Percentiles rank a stretch among this genome's conserved stretches.
Evolutionary conservation across 2,113 vertebrate species (phyloP).

Genomic region (Apistogramma diplotaenia): DNA sequence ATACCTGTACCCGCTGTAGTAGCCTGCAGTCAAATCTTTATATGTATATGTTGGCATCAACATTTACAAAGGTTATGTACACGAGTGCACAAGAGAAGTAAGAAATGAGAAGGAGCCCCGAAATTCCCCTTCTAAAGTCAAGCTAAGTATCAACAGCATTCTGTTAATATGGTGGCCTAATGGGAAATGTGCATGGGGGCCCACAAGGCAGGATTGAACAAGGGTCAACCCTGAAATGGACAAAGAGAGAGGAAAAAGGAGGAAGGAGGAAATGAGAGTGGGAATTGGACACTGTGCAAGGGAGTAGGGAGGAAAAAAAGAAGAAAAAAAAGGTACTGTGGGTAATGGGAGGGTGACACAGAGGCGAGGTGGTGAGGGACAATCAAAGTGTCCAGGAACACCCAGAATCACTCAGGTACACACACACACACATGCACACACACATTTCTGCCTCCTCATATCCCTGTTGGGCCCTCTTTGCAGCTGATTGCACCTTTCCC

Average conservation of each 20-base stretch:
- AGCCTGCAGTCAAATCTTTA: too few species aligned
- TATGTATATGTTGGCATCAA: not conserved
- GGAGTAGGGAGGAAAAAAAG: not conserved
- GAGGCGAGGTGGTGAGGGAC: slow-evolving; percentile 16
- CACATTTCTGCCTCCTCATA: slow-evolving; percentile 23
- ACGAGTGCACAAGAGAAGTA: slow-evolving; percentile 14
- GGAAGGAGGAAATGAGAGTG: slow-evolving; percentile 29
- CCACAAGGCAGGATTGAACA: slow-evolving; percentile 56
- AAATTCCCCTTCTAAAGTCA: slow-evolving; percentile 42
- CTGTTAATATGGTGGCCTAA: slow-evolving; percentile 64
- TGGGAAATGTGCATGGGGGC: slow-evolving; percentile 67
- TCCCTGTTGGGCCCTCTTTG: slow-evolving; percentile 40
- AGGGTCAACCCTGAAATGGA: slow-evolving; percentile 41
- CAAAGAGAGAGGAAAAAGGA: not conserved
- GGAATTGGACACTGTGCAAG: slow-evolving; percentile 3
- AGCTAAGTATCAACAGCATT: slow-evolving; percentile 61
- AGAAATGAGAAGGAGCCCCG: slow-evolving; percentile 54
- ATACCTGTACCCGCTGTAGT: too few species aligned
- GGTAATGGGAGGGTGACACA: slow-evolving; percentile 1
- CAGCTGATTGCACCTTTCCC: slow-evolving; percentile 69
- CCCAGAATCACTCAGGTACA: slow-evolving; percentile 35
- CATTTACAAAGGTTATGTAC: not conserved
- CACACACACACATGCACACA: not conserved
- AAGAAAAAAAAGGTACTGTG: not conserved
- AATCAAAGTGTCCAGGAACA: slow-evolving; percentile 52